Evolutionary conservation across 2,113 vertebrate species (phyloP), one percentile per base, ranked within the genome.

Genomic region (Hippocampus zosterae): DNA sequence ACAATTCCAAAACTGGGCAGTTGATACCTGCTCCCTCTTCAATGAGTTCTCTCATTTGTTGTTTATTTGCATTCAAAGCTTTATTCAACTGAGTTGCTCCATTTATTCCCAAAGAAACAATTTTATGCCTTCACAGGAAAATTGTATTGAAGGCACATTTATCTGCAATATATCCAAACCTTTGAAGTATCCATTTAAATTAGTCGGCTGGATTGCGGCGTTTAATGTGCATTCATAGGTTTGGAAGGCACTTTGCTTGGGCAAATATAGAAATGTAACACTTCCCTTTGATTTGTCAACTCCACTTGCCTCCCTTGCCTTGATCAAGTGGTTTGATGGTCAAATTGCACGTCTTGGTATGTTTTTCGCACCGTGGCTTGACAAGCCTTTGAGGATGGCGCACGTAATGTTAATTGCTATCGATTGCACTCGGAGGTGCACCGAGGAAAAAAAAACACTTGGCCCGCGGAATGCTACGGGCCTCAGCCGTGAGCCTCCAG

Each of bases 121-220:
- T 67, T 81, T 84, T 80, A 73, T 82, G 61, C 78, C 62, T 82
- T 84, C 76, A 81, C 55, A 87, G 79, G 76, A 79, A 80, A 86
- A 82, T 79, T 83, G 73, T 82, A 83, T 79, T 78, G 84, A 85
- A 79, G 73, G 81, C 86, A 91, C 89, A 91, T 89, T 88, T 77
- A 83, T 90, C 87, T 90, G 89, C 87, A 90, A 81, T 85, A 83
- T 78, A 81, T 81, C 85, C 87, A 88, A 88, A 83, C 88, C 87
- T 92, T 92, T 92, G 91, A 92, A 87, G 91, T 91, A 90, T 88
- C 88, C 87, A 87, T 88, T 91, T 85, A 87, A 92, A 91, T 87
- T 84, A 90, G 90, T 87, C 82, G 67, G 86, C 79, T 87, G 86
- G 87, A 90, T 91, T 87, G 87, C 79, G 41, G 79, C 88, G 87